A percentile compares a stretch with the other conserved stretches of the same genome.
phyloP scores from a whole-genome alignment of 2,888 invertebrate genomes.

The Watsonalla binaria region DNA sequence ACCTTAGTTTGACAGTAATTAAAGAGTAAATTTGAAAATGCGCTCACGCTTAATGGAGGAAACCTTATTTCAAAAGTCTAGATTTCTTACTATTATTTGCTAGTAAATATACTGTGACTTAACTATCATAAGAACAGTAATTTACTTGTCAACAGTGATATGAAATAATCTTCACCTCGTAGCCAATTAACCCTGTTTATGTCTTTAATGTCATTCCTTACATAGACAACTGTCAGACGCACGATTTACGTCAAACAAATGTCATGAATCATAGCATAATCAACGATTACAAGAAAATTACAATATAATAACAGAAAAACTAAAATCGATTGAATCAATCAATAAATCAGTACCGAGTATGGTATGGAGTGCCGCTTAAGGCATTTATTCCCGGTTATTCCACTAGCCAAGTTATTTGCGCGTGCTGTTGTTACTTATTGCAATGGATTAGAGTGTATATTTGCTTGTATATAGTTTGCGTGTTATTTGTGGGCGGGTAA shows the following conservation, averaged over 20 bases:
- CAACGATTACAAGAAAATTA: constrained; percentile 10
- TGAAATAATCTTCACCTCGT: neutral
- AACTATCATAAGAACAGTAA: too few species aligned
- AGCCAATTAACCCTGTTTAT: neutral
- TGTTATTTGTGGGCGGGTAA: constrained; percentile 30
- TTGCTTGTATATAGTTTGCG: constrained; percentile 19
- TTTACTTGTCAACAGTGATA: neutral
- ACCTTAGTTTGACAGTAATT: too few species aligned
- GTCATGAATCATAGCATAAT: neutral
- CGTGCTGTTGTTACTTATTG: constrained; percentile 21
- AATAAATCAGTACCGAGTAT: constrained; percentile 30
- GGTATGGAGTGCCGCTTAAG: constrained; percentile 22
- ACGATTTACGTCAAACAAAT: neutral
- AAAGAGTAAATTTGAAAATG: too few species aligned
- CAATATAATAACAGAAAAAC: constrained; percentile 4
- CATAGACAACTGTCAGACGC: neutral
- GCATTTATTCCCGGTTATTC: constrained; percentile 25
- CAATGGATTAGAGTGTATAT: constrained; percentile 25
- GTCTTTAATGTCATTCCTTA: neutral
- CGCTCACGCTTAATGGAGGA: too few species aligned
- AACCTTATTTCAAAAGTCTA: too few species aligned
- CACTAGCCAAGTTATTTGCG: constrained; percentile 13
- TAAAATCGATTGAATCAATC: constrained; percentile 25
- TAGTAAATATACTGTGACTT: too few species aligned
- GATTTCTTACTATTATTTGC: too few species aligned